A percentile compares a stretch with the other conserved stretches of the same genome.
phyloP scores from a whole-genome alignment of 2,797 vertebrate genomes.

The Numenius phaeopus region DNA sequence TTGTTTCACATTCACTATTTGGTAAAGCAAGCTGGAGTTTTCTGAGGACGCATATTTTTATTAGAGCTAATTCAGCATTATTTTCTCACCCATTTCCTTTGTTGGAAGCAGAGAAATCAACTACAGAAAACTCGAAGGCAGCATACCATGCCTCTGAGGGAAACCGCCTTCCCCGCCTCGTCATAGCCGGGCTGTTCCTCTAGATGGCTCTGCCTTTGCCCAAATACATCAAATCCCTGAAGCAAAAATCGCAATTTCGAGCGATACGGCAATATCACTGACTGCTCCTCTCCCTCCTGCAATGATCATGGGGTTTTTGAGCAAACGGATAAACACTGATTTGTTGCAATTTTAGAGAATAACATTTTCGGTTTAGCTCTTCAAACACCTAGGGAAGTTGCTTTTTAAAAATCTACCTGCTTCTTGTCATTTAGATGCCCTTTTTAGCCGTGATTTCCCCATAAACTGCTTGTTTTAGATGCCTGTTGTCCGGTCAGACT shows the following conservation, averaged over 20 bases:
- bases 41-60: conserved; percentile 13
- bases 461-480: neutral
- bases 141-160: neutral
- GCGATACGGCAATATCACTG: neutral
- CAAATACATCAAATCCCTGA: neutral
- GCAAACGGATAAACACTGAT: neutral
- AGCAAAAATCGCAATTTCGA: neutral
- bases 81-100: conserved; percentile 18
- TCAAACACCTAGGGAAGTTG: neutral
- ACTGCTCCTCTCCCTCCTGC: neutral
- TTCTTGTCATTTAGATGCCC: neutral
- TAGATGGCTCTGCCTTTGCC: conserved; percentile 78
- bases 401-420: neutral
- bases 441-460: neutral
- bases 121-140: neutral
- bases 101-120: conserved; percentile 6
- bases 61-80: conserved; percentile 27
- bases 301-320: neutral
- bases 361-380: neutral
- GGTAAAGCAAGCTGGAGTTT: conserved; percentile 30
- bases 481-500: neutral
- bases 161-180: neutral
- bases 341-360: neutral
- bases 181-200: conserved; percentile 43
- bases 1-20: conserved; percentile 19